Conservation (phyloP, 2,797 vertebrate species). For the Muraenolepis orangiensis region DNA sequence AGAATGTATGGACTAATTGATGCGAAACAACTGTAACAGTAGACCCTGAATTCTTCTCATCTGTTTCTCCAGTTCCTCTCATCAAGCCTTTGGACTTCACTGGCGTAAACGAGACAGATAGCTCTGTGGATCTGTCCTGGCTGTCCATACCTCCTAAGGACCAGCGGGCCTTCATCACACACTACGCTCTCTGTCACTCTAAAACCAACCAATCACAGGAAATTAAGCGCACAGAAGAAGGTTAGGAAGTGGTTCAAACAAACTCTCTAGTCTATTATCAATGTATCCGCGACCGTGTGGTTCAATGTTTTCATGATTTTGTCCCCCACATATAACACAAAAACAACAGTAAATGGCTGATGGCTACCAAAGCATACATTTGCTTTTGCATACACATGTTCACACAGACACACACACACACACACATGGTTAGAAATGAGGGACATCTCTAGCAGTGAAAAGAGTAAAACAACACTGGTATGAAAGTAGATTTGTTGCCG, state of each 20-base stretch:
- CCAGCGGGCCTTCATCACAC: constrained; percentile 56
- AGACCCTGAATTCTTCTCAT: neutral
- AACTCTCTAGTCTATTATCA: too few relatives aligned
- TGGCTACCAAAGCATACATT: neutral
- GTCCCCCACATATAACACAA: neutral
- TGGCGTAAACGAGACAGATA: constrained; percentile 16
- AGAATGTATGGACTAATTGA: neutral
- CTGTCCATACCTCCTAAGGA: constrained; percentile 37
- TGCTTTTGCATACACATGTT: neutral
- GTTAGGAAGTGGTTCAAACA: neutral
- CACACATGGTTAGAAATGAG: neutral
- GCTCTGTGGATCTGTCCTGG: constrained; percentile 57
- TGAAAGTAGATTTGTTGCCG: neutral
- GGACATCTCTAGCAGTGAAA: neutral
- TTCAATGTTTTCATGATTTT: neutral
- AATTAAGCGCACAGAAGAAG: neutral
- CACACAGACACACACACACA: too few relatives aligned
- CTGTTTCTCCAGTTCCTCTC: constrained; percentile 48
- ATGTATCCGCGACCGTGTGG: too few relatives aligned
- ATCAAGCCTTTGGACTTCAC: constrained; percentile 38
- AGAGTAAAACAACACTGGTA: neutral
- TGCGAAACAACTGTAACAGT: neutral
- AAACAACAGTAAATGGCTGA: neutral
- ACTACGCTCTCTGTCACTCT: constrained; percentile 57
- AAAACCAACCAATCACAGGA: constrained; percentile 28